Base-by-base conservation (phyloP, 2,113 vertebrate genomes). In the Sphyrna mokarran region DNA sequence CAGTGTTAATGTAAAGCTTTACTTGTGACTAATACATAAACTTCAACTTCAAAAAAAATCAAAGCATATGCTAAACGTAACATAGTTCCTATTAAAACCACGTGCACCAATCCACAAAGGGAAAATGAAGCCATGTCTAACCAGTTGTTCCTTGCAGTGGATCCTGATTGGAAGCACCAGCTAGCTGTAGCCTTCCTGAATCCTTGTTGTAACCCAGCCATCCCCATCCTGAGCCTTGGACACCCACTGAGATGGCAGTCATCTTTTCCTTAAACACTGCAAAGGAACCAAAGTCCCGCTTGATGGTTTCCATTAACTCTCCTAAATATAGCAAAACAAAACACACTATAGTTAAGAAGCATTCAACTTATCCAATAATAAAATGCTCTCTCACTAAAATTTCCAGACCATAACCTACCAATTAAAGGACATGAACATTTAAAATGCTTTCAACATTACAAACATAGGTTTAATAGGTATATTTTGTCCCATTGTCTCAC, bases 201-300 rank as follows among this genome's bases (percentile, higher is more conserved):
- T 99, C 98, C 96, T 99, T 99, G 40, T 98, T 98, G 61, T 97
- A 99, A 90, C 99, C 98, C 54, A 99, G 98, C 99, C 99, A 99
- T 0, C 98, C 99, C 99, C 99, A 99, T 80, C 99, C 99, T 2
- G 99, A 99, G 93, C 99, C 99, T 96, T 99, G 99, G 93, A 99
- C 98, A 0, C 98, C 99, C 95, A 98, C 98, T 0, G 98, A 98
- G 0, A 98, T 97, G 0, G 98, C 96, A 6, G 98, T 98, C 97
- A 99, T 97, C 97, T 97, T 99, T 96, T 99, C 99, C 97, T 99
- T 99, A 97, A 99, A 98, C 96, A 98, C 98, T 66, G 98, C 98
- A 20, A 99, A 98, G 95, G 99, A 99, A 95, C 99, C 99, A 96
- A 99, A 99, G 97, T 99, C 99, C 85, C 97, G 97, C 85, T 98